Evolutionary conservation across 2,113 vertebrate species (phyloP), one percentile per base, ranked within the genome.

Genomic region (Nibea albiflora): DNA sequence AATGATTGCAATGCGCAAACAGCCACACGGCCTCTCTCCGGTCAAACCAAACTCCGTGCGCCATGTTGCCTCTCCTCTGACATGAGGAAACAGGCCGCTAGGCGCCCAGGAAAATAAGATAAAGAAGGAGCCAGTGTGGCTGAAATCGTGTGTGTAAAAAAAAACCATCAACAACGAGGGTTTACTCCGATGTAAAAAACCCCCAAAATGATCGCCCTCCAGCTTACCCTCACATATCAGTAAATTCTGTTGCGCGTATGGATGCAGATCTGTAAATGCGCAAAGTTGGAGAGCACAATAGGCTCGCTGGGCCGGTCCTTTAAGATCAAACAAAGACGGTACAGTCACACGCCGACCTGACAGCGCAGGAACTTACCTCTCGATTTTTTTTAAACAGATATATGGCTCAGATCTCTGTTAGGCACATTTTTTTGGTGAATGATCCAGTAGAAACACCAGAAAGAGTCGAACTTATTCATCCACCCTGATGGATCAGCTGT

Each of bases 51-150:
- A 72, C 71, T 78, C 80, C 67, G 80, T 78, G 90, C 92, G 92
- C 92, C 92, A 93, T 93, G 70, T 93, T 93, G 92, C 63, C 86
- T 92, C 72, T 70, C 17, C 44, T 64, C 73, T 88, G 83, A 80
- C 84, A 83, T 73, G 87, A 90, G 91, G 90, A 89, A 89, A 78
- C 62, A 89, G 92, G 91, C 92, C 90, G 85, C 83, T 17, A 81
- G 65, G 86, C 83, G 87, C 85, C 42, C 60, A 69, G 69, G 73
- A 83, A 67, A 88, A 78, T 7, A 4, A 64, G 20, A 73, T 11
- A 50, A 47, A 54, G 22, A 46, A 15, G 35, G 65, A 63, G 49
- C 56, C 67, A 15, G 19, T 57, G 63, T 60, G 56, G 53, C 54
- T 22, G 0, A 11, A 56, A 22, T 11, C 62, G 39, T 1, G 63